Evolutionary conservation across 1,140 invertebrate species (phyloP).

Genomic region (Monochamus saltuarius): DNA sequence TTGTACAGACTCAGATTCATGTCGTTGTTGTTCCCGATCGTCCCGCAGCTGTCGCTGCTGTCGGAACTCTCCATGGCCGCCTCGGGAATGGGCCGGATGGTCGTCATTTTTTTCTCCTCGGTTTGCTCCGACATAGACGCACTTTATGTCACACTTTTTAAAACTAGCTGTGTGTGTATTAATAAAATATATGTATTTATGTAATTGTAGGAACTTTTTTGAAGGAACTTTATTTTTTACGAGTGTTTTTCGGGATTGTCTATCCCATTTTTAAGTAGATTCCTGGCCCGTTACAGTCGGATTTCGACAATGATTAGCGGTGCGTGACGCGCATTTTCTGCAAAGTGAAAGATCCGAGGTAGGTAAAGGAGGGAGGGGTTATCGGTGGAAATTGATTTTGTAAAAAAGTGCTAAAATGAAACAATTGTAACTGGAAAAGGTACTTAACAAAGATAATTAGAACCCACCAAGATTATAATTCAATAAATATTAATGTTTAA

Average conservation of each 20-base stretch:
- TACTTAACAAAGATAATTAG: no score
- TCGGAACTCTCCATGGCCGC: slow-evolving; percentile 45
- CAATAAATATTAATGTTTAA: no score
- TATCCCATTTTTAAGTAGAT: slow-evolving; percentile 10
- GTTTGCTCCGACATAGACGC: slow-evolving; percentile 29
- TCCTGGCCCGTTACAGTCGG: no score
- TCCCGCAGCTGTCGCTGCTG: slow-evolving; percentile 42
- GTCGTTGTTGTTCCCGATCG: slow-evolving; percentile 38
- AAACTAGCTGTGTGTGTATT: neutral
- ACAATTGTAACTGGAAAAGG: no score
- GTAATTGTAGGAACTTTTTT: slow-evolving; percentile 18
- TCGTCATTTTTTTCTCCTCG: slow-evolving; percentile 37
- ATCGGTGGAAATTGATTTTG: no score
- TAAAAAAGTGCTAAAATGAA: no score
- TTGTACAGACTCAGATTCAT: slow-evolving; percentile 40
- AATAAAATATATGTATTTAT: slow-evolving; percentile 20
- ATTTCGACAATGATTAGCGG: no score
- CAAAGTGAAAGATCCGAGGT: no score
- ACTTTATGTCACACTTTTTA: neutral
- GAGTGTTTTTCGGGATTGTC: neutral
- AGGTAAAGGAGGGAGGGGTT: no score
- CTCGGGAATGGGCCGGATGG: slow-evolving; percentile 42
- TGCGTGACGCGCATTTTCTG: no score
- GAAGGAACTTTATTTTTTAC: slow-evolving; percentile 11
- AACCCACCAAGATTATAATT: no score